Conservation (phyloP, 2,113 vertebrate genomes). For the Tragelaphus buxtoni region DNA sequence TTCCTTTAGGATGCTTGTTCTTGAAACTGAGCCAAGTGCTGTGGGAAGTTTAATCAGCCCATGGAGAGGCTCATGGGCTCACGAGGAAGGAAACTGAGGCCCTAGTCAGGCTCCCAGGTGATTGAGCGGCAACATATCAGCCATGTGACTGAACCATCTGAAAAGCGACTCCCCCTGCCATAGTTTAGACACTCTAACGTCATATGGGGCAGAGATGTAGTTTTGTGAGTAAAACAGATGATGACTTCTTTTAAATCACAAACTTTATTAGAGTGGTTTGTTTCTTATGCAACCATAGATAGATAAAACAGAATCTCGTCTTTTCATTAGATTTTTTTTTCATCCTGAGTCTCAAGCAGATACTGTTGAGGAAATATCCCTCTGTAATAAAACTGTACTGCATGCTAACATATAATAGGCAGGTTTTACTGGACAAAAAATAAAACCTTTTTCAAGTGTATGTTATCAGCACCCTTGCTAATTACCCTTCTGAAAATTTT, state of each 20-base stretch:
- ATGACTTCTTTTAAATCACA: neutral
- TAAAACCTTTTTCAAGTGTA: neutral
- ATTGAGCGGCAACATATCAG: neutral
- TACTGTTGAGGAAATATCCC: neutral
- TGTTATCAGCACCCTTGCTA: neutral
- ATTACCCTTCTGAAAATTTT: neutral
- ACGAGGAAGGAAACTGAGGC: neutral
- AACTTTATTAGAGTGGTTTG: neutral
- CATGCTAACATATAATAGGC: neutral
- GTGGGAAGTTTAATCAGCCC: neutral
- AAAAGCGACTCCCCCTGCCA: neutral
- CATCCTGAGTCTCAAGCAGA: neutral
- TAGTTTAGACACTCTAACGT: neutral
- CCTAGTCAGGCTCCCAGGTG: neutral
- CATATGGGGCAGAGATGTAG: neutral
- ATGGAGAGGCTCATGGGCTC: neutral
- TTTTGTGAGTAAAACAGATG: neutral
- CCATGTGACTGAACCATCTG: neutral
- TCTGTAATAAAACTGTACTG: neutral
- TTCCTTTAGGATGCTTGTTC: neutral
- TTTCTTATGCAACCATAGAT: neutral
- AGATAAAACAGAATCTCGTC: neutral
- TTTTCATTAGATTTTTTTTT: neutral
- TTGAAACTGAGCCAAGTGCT: neutral
- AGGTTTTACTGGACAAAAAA: neutral